Evolutionary conservation across 2,113 vertebrate genomes (phyloP), one percentile per base, ranked within the genome.

Genomic region (Microcebus ravelobensis): DNA sequence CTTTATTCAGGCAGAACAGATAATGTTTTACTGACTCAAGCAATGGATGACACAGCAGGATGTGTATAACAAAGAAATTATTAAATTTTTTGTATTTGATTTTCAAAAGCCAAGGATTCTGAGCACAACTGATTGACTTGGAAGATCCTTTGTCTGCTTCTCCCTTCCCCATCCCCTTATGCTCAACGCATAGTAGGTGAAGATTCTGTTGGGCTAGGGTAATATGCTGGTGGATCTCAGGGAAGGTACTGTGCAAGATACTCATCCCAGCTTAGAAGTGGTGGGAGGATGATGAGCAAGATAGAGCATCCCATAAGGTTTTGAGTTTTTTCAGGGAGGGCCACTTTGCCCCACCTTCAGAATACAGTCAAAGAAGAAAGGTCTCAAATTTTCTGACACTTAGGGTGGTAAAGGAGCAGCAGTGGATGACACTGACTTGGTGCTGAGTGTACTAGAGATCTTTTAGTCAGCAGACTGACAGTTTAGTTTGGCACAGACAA

Each of bases 101-200:
- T 95, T 96, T 80, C 61, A 87, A 97, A 87, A 84, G 36, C 17
- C 25, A 67, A 86, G 18, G 3, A 74, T 88, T 86, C 23, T 82
- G 20, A 96, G 25, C 52, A 48, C 67, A 90, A 83, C 71, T 31
- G 23, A 81, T 29, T 71, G 34, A 73, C 70, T 7, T 93, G n/a
- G 9, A 88, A 92, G 36, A 48, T 20, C 5, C 91, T 92, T 85
- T n/a, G 70, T 3, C 67, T 80, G 21, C 0, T 88, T 27, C 36
- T 87, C 55, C 6, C n/a, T 8, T 31, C 7, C 18, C 11, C 10
- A 25, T 83, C 11, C 14, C 42, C 8, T 61, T 79, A 81, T 2
- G 20, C 1, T 93, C 29, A 90, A 88, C 6, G 92, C 42, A 80
- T 27, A 82, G 17, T 63, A 89, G 7, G 52, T 55, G 50, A 81